Evolutionary conservation across 2,888 invertebrate species (phyloP), one percentile per base, ranked within the genome.

Genomic region (Hetaerina titia): DNA sequence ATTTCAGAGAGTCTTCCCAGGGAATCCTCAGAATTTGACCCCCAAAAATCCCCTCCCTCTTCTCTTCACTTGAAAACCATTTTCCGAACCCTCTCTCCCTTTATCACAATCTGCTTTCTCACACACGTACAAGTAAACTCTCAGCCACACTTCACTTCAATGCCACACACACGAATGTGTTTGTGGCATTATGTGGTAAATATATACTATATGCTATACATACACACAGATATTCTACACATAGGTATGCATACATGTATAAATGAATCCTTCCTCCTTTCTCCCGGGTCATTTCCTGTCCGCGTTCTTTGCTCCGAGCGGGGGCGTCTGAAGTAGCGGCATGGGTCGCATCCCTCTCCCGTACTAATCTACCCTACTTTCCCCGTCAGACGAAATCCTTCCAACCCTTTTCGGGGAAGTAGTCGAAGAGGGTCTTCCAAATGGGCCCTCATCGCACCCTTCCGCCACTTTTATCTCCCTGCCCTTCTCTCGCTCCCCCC

Each of bases 251-350:
- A 45, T 45, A 4, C 2, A 45, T 45, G 45, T 60, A 17, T 9
- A 69, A 9, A 69, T n/a, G 69, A n/a, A 69, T 69, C 22, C 69
- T 69, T n/a, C 19, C 69, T n/a, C 22, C 1, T 69, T 22, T 22
- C 69, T 69, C 69, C n/a, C 69, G 69, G 69, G 19, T n/a, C 69
- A 69, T 69, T 69, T 69, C 69, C 69, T 69, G 69, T 69, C n/a
- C 69, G 9, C 1, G 22, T 5, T n/a, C 19, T 69, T n/a, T n/a
- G n/a, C 22, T 8, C 19, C 22, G n/a, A 9, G 22, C 69, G 22
- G 13, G 69, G 69, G 19, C n/a, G 7, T 69, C 69, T 69, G 9
- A 69, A 22, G 69, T 69, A 8, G 69, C n/a, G 69, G 22, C n/a
- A 22, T 22, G 69, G 7, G 69, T 7, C 60, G 11, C 17, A 60